A percentile compares a stretch with the other conserved stretches of the same genome.
Conservation (phyloP, 2,797 vertebrate species). For the Momotus momota region DNA sequence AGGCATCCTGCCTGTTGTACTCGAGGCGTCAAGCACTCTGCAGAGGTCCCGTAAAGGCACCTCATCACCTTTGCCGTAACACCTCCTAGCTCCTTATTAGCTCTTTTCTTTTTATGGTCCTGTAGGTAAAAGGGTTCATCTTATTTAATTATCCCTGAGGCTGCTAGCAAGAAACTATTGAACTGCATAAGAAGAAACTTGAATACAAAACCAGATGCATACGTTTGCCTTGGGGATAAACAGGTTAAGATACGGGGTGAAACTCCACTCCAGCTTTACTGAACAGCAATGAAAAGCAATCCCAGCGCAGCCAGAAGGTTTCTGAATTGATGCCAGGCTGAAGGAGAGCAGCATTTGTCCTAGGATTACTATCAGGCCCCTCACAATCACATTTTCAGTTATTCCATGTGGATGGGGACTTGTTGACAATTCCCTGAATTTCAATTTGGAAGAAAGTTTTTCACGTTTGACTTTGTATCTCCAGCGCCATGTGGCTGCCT, state of each 20-base stretch:
- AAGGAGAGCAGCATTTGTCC: neutral
- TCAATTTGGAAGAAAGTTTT: neutral
- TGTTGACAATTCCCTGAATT: neutral
- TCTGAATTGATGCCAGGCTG: neutral
- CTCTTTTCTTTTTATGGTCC: neutral
- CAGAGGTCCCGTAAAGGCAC: constrained; percentile 26
- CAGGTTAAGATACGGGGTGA: neutral
- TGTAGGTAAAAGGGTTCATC: constrained; percentile 5
- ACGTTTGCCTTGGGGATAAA: neutral
- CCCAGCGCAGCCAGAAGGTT: neutral
- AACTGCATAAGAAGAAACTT: neutral
- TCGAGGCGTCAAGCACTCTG: neutral
- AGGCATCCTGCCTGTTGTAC: neutral
- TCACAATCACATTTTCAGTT: neutral
- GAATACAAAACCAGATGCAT: neutral
- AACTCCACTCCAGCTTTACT: neutral
- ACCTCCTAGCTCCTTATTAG: constrained; percentile 38
- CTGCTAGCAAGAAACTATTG: constrained; percentile 1
- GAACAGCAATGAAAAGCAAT: neutral
- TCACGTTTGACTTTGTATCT: neutral
- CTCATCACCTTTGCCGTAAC: constrained; percentile 24
- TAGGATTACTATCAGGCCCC: neutral
- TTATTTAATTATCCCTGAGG: constrained; percentile 16
- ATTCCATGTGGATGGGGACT: neutral
- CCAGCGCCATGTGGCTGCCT: neutral